phyloP scores from a whole-genome alignment of 2,113 vertebrate species.

The Tragelaphus strepsiceros region DNA sequence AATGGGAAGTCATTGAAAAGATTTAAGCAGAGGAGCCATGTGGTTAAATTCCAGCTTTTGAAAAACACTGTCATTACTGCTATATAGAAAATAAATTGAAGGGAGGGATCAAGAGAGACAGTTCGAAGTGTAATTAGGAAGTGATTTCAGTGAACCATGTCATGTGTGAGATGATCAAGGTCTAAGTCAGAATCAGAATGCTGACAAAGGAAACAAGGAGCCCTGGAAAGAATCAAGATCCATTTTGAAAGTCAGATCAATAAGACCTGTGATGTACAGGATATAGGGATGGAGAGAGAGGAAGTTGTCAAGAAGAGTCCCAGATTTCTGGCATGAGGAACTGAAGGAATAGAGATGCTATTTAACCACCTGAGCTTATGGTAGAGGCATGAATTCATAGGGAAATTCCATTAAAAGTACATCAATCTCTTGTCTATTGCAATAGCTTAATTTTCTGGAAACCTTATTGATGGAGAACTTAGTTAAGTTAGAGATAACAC shows the following conservation, averaged over 20 bases:
- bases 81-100: neutral
- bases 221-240: neutral
- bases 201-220: neutral
- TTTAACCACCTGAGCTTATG: neutral
- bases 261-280: neutral
- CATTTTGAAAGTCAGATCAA: neutral
- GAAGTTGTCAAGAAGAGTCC: neutral
- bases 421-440: neutral
- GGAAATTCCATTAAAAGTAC: conserved; percentile 9
- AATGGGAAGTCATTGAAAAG: neutral
- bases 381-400: neutral
- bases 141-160: neutral
- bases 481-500: neutral
- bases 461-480: neutral
- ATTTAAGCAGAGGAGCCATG: neutral
- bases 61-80: neutral
- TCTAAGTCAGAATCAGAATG: neutral
- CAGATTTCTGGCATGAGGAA: neutral
- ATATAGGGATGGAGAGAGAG: neutral
- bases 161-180: neutral
- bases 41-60: neutral
- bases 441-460: conserved; percentile 38
- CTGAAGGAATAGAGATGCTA: neutral
- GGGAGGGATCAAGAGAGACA: neutral
- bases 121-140: neutral